Base-by-base conservation (phyloP, 2,888 invertebrate species). In the Heliconius cydno region DNA sequence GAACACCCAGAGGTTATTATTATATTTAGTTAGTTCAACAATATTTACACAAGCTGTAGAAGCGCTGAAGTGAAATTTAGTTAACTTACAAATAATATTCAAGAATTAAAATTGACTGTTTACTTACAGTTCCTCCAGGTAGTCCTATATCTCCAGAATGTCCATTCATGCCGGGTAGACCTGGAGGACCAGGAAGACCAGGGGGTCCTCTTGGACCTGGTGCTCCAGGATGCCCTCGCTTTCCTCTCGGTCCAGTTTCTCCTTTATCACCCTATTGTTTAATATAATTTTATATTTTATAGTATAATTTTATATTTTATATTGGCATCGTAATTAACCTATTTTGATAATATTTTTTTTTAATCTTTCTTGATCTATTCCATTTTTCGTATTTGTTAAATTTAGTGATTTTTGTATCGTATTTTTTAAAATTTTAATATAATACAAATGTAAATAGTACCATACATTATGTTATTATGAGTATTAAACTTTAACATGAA, bases 151-250 rank as follows among this genome's bases (percentile, higher is more conserved):
- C 97, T 77, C 98, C 97, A 66, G 96, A 95, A 79, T 94, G 92
- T 75, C 97, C 97, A 72, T 97, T 96, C 81, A 96, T 96, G 46
- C 97, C 97, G 0, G 97, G 96, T 41, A 96, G 96, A 52, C 98
- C 98, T 46, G 96, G 96, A 19, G 96, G 96, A 28, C 97, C 97
- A 10, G 96, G 96, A 7, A 96, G 95, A 46, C 97, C 97, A 76
- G 97, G 96, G 57, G 97, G 96, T 0, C 98, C 98, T 77, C 97
- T 94, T 84, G 97, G 96, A 0, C 98, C 98, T 41, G 97, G 96
- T 68, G 97, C 97, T 2, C 98, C 98, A 85, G 97, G 97, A 81
- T 97, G 97, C 22, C 97, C 98, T 90, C 97, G 95, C 84, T 95
- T 95, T 1, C 95, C 95, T 52, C 93, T 87, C 3, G 91, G 92